phyloP scores from a whole-genome alignment of 2,888 invertebrate species.

The Agrochola macilenta region DNA sequence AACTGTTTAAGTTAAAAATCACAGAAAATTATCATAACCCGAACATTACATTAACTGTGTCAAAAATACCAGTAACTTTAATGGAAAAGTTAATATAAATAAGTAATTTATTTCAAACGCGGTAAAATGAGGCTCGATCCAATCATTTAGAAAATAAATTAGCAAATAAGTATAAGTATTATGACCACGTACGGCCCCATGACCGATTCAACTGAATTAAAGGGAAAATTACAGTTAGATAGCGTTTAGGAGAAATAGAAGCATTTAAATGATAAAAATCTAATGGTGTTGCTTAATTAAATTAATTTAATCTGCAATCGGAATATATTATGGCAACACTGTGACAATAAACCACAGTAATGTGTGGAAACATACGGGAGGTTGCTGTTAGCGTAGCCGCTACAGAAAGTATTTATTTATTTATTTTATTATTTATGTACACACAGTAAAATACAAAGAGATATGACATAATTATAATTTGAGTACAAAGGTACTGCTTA shows the following conservation, averaged over 20 bases:
- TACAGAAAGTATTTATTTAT: not conserved
- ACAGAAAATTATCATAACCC: constrained; percentile 50
- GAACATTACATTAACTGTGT: constrained; percentile 35
- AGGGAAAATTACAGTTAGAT: constrained; percentile 76
- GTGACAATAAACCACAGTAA: constrained; percentile 82
- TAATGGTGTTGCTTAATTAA: constrained; percentile 83
- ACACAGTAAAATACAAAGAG: too few relatives aligned
- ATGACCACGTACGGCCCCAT: constrained; percentile 60
- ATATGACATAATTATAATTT: too few relatives aligned
- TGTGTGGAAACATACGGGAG: constrained; percentile 72
- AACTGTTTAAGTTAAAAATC: constrained; percentile 40
- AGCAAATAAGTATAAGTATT: constrained; percentile 40
- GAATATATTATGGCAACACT: constrained; percentile 84
- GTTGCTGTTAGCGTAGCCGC: constrained; percentile 42
- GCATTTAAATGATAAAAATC: constrained; percentile 77
- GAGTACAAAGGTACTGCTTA: too few relatives aligned
- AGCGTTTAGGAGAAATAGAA: constrained; percentile 67
- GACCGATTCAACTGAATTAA: constrained; percentile 65
- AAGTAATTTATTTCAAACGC: constrained; percentile 27
- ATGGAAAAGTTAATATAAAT: constrained; percentile 31
- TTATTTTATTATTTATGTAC: too few relatives aligned
- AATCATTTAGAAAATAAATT: constrained; percentile 48
- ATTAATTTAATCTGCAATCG: constrained; percentile 86
- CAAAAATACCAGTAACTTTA: constrained; percentile 36
- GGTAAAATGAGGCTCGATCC: constrained; percentile 30